Evolutionary conservation across 2,888 invertebrate species (phyloP).

Genomic region (Apodemia mormo): DNA sequence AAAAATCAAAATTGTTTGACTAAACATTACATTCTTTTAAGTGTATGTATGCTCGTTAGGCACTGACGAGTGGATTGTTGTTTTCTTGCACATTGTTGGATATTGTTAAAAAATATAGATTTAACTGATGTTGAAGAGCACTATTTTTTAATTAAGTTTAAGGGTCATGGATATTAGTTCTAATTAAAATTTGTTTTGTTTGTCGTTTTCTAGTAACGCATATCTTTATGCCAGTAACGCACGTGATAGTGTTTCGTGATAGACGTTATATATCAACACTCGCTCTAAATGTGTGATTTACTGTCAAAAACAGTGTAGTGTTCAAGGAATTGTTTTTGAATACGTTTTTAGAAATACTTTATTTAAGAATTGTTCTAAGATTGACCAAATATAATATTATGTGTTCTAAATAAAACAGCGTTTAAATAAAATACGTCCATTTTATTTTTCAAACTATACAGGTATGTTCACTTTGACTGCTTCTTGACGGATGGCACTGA

Average conservation of each 20-base stretch:
- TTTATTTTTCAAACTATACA: constrained; percentile 54
- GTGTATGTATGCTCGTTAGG: constrained; percentile 67
- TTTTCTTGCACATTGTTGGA: constrained; percentile 71
- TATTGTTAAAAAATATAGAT: constrained; percentile 64
- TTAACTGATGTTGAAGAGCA: constrained; percentile 61
- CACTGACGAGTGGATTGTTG: constrained; percentile 70
- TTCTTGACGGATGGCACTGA: constrained; percentile 93
- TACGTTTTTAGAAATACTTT: constrained; percentile 72
- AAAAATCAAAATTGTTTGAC: not conserved
- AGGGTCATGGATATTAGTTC: constrained; percentile 70
- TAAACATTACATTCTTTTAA: constrained; percentile 29
- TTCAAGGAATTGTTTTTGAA: constrained; percentile 36
- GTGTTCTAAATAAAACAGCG: constrained; percentile 72
- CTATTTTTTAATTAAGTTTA: constrained; percentile 56
- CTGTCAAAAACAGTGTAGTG: constrained; percentile 43
- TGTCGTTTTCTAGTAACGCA: constrained; percentile 64
- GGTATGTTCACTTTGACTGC: constrained; percentile 88
- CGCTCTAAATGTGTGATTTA: constrained; percentile 39
- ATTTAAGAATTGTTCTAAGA: constrained; percentile 71
- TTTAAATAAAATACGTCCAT: constrained; percentile 33
- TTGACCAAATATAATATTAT: constrained; percentile 75
- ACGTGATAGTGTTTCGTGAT: constrained; percentile 77
- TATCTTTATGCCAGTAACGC: constrained; percentile 74
- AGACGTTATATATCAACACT: constrained; percentile 52
- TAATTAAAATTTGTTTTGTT: constrained; percentile 50